These are phyloP conservation scores for Hypomecis punctinalis DNA, from an alignment of 2,888 invertebrate genomes.

Conservation along the genomic window DNA sequence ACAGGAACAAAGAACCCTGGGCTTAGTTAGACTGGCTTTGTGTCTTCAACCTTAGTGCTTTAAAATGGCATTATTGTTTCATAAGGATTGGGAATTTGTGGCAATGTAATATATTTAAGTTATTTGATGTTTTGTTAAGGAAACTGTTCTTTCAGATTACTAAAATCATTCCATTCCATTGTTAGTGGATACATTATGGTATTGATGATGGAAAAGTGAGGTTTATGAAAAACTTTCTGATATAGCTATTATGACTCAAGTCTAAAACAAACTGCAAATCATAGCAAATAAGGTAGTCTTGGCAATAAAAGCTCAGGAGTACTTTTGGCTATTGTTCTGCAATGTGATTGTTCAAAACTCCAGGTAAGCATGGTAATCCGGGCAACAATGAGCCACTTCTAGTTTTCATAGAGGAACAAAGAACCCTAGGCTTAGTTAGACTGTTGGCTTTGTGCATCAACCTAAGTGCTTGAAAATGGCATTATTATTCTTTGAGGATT, in stretches of 20 bases:
- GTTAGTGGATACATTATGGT: too few species aligned
- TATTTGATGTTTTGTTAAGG: too few species aligned
- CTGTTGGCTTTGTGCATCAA: neutral
- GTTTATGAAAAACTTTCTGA: too few species aligned
- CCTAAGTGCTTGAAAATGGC: too few species aligned
- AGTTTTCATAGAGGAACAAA: conserved; percentile 22
- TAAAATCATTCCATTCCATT: too few species aligned
- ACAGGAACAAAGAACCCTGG: conserved; percentile 23
- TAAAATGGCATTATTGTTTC: too few species aligned
- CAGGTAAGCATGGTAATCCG: conserved; percentile 20
- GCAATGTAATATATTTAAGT: too few species aligned
- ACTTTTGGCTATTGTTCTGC: conserved; percentile 17
- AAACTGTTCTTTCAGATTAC: too few species aligned
- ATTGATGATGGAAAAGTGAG: too few species aligned
- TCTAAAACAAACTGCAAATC: conserved; percentile 2
- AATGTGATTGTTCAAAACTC: conserved; percentile 20
- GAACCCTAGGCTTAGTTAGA: conserved; percentile 4
- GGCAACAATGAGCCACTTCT: conserved; percentile 27
- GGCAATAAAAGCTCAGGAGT: conserved; percentile 19
- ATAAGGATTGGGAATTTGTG: too few species aligned
- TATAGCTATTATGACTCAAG: too few species aligned
- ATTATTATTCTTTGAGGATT: too few species aligned
- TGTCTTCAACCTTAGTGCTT: neutral
- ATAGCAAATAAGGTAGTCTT: conserved; percentile 12
- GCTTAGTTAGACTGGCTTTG: neutral